phyloP scores from a whole-genome alignment of 1,140 invertebrate species.

The Lordiphosa clarofinis region DNA sequence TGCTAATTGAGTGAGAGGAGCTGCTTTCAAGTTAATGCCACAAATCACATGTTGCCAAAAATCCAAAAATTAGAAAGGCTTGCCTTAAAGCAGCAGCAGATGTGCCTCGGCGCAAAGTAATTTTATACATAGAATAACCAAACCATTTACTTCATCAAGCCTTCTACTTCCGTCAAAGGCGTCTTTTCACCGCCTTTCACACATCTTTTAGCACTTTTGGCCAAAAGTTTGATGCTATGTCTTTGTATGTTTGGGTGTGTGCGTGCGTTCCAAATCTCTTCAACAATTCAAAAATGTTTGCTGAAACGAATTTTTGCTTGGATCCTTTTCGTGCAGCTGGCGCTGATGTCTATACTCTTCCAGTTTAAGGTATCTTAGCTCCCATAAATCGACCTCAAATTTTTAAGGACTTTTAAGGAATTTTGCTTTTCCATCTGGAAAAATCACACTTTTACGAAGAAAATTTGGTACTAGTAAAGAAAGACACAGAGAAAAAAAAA shows the following conservation, averaged over 20 bases:
- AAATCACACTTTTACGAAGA: too few relatives aligned
- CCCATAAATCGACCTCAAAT: too few relatives aligned
- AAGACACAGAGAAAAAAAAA: too few relatives aligned
- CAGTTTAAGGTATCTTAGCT: too few relatives aligned
- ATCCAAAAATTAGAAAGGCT: too few relatives aligned
- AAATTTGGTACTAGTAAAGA: too few relatives aligned
- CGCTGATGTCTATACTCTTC: too few relatives aligned
- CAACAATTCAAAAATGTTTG: constrained; percentile 70
- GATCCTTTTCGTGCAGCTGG: constrained; percentile 9
- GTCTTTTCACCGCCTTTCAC: constrained; percentile 67
- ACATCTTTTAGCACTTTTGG: constrained; percentile 68
- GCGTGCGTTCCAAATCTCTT: constrained; percentile 52
- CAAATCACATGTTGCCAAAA: constrained; percentile 33
- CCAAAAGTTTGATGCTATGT: constrained; percentile 12
- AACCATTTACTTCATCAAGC: constrained; percentile 42
- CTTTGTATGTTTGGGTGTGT: constrained; percentile 19
- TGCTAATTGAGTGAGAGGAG: constrained; percentile 55
- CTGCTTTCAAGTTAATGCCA: constrained; percentile 30
- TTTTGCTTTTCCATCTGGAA: too few relatives aligned
- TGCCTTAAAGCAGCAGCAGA: not conserved
- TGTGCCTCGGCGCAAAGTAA: constrained; percentile 46
- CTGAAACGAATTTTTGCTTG: constrained; percentile 47
- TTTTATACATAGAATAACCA: constrained; percentile 55
- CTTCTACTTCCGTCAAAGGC: constrained; percentile 38
- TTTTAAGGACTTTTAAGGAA: too few relatives aligned